Percentiles rank a stretch among this genome's conserved stretches.
Evolutionary conservation across 2,888 invertebrate species (phyloP).

Genomic region (Euphydryas editha): DNA sequence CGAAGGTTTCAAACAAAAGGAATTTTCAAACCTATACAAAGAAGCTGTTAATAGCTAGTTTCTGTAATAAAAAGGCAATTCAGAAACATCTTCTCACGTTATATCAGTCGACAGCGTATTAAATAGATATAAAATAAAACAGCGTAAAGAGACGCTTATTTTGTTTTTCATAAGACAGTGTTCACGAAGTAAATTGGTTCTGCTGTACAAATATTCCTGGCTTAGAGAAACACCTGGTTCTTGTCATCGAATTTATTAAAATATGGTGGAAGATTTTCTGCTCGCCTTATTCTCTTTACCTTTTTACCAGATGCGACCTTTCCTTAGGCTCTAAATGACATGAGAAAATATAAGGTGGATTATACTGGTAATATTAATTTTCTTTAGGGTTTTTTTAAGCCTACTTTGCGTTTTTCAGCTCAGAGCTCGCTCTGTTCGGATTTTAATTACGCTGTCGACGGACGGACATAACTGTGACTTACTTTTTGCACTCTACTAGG

Average conservation of each 20-base stretch:
- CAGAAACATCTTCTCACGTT: slow-evolving; percentile 12
- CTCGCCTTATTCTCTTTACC: slow-evolving; percentile 19
- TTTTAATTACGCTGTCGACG: slow-evolving; percentile 6
- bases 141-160: slow-evolving; percentile 21
- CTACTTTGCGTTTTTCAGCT: slow-evolving; percentile 5
- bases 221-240: slow-evolving; percentile 44
- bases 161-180: slow-evolving; percentile 38
- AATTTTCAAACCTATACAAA: slow-evolving; percentile 13
- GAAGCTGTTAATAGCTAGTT: slow-evolving; percentile 7
- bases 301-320: slow-evolving; percentile 26
- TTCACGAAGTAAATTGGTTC: slow-evolving; percentile 34
- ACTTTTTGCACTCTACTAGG: not conserved
- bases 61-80: slow-evolving; percentile 17
- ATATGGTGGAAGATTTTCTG: slow-evolving; percentile 9
- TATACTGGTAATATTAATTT: slow-evolving; percentile 23
- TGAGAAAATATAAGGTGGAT: slow-evolving; percentile 21
- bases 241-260: slow-evolving; percentile 55
- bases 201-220: slow-evolving; percentile 29
- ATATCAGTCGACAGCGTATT: slow-evolving; percentile 17
- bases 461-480: not conserved
- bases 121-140: slow-evolving; percentile 19
- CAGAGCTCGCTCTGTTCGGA: not conserved
- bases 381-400: slow-evolving; percentile 10
- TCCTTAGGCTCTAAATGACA: slow-evolving; percentile 24
- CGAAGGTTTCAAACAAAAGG: not conserved